Percentiles rank a stretch among this genome's conserved stretches.
phyloP scores from a whole-genome alignment of 1,140 invertebrate genomes.

The Conus betulinus region DNA sequence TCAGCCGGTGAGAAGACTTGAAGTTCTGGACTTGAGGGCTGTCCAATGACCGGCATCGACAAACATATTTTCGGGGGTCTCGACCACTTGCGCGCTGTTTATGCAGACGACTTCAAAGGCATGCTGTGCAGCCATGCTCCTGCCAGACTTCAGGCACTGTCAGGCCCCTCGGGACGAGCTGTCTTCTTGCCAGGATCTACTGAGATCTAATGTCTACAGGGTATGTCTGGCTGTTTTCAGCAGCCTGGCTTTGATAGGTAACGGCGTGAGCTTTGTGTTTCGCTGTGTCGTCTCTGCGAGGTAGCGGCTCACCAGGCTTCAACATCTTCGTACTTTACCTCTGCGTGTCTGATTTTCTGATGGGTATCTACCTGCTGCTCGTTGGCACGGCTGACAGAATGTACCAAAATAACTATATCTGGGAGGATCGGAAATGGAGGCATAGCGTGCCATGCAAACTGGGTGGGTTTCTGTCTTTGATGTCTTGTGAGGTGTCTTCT shows the following conservation, averaged over 20 bases:
- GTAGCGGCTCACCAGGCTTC: neutral
- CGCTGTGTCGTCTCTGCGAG: neutral
- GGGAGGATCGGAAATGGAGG: neutral
- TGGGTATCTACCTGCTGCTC: neutral
- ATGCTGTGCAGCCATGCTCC: constrained; percentile 43
- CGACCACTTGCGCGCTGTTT: constrained; percentile 31
- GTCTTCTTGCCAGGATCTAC: constrained; percentile 1
- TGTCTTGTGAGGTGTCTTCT: neutral
- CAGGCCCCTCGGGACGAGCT: constrained; percentile 19
- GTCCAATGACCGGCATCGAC: neutral
- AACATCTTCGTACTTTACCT: neutral
- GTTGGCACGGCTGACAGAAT: neutral
- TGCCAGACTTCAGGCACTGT: constrained; percentile 40
- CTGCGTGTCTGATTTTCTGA: constrained; percentile 1
- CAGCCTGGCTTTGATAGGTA: neutral
- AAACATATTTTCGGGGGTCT: constrained; percentile 41
- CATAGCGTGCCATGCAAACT: neutral
- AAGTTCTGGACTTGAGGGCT: neutral
- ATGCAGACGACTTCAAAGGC: constrained; percentile 41
- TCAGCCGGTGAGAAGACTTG: neutral
- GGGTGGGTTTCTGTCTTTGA: neutral
- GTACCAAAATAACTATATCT: neutral
- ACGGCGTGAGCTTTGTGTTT: neutral
- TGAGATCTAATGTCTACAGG: neutral
- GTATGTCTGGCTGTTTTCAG: neutral